Percentiles rank a stretch among this genome's conserved stretches.
Conservation (phyloP, 2,888 invertebrate species). For the Pelosia muscerda region DNA sequence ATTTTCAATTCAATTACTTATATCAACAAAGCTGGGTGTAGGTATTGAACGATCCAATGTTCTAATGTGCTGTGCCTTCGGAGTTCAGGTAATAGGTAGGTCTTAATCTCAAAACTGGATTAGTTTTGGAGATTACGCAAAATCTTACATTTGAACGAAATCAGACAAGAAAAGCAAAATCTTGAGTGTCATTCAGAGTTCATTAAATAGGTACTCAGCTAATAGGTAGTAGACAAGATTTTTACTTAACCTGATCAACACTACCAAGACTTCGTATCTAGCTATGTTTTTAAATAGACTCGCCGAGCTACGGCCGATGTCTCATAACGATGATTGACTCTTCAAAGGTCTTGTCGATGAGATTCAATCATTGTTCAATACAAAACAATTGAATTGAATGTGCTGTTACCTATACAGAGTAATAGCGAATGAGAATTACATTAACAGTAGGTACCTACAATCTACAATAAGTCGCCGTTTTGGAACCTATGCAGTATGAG, state of each 20-base stretch:
- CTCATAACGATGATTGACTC: conserved; percentile 21
- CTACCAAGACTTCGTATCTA: background rate
- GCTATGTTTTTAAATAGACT: conserved; percentile 12
- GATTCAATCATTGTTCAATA: conserved; percentile 27
- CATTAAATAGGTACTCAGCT: conserved; percentile 1
- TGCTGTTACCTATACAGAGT: conserved; percentile 8
- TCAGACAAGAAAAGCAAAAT: background rate
- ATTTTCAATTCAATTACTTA: too few species aligned
- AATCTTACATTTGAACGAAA: background rate
- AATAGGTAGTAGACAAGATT: background rate
- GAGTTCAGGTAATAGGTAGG: background rate
- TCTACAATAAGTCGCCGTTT: background rate
- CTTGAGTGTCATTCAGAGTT: background rate
- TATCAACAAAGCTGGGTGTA: too few species aligned
- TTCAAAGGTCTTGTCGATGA: conserved; percentile 16
- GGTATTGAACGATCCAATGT: too few species aligned
- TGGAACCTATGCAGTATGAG: background rate
- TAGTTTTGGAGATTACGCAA: background rate
- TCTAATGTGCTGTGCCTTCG: too few species aligned
- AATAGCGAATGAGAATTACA: conserved; percentile 17
- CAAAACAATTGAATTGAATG: conserved; percentile 26
- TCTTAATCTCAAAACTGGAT: background rate
- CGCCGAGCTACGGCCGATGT: background rate
- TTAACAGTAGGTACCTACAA: too few species aligned
- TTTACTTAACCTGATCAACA: background rate